Evolutionary conservation across 2,113 vertebrate species (phyloP).

Genomic region (Sapajus apella): DNA sequence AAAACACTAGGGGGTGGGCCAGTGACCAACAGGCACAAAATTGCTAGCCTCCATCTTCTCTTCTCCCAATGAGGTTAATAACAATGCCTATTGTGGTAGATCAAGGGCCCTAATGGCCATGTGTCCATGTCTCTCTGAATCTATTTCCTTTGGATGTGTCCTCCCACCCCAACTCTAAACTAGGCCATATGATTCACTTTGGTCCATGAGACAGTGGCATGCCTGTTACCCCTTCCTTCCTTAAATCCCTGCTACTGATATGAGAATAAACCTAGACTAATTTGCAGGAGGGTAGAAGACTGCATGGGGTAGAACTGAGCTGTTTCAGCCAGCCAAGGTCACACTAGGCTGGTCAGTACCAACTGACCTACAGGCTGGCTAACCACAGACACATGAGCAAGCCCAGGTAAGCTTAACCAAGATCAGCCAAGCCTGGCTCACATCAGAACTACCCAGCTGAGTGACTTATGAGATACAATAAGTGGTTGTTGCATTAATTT

Average conservation of each 20-base stretch:
- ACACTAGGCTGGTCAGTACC: background rate
- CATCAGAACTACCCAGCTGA: background rate
- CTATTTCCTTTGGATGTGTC: background rate
- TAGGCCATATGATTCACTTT: background rate
- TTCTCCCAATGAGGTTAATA: background rate
- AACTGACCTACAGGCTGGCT: background rate
- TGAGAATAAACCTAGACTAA: background rate
- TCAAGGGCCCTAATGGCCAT: no score
- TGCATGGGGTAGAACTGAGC: background rate
- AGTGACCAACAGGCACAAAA: background rate
- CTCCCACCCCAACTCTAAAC: background rate
- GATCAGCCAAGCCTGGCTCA: background rate
- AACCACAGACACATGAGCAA: background rate
- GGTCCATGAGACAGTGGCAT: background rate
- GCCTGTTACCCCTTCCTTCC: background rate
- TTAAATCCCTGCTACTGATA: background rate
- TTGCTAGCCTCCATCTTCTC: background rate
- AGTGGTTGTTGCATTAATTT: background rate
- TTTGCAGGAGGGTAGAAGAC: background rate
- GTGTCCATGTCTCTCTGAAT: background rate
- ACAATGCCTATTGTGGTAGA: background rate
- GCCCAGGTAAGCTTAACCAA: background rate
- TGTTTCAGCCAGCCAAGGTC: background rate
- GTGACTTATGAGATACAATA: background rate
- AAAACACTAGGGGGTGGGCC: background rate